Evolutionary conservation across 2,113 vertebrate species (phyloP).

Genomic region (Gulo gulo): DNA sequence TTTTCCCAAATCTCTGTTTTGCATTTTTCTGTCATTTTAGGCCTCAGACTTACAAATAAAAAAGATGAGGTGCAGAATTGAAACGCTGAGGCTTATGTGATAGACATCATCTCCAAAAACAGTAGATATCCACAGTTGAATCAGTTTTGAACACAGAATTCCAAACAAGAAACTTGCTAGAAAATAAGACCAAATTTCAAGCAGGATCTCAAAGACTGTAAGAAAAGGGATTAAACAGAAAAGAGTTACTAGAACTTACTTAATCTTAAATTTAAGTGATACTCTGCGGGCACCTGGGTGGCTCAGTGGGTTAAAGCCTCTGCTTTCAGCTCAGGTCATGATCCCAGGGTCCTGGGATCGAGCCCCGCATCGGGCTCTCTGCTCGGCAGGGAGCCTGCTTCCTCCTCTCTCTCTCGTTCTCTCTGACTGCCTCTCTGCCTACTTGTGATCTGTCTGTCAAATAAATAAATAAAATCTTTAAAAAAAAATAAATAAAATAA

Average conservation of each 20-base stretch:
- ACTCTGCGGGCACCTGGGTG: no score
- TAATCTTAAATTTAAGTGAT: constrained; percentile 6
- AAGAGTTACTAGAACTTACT: constrained; percentile 1
- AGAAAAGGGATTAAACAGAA: constrained; percentile 6
- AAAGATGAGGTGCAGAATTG: constrained; percentile 59
- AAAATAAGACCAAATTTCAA: not conserved
- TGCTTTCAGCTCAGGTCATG: no score
- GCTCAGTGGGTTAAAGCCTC: no score
- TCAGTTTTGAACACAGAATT: constrained; percentile 50
- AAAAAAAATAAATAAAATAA: no score
- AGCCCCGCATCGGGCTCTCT: no score
- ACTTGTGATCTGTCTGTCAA: no score
- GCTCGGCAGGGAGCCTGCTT: no score
- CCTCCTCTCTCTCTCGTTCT: no score
- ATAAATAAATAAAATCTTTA: no score
- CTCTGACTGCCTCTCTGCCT: no score
- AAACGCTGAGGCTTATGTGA: constrained; percentile 56
- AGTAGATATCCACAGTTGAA: constrained; percentile 45
- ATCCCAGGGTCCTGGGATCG: no score
- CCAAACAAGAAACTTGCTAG: constrained; percentile 53
- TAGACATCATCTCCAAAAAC: constrained; percentile 57
- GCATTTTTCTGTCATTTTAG: not conserved
- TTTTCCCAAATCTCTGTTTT: not conserved
- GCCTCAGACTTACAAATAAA: constrained; percentile 66
- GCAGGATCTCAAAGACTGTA: not conserved